phyloP scores from a whole-genome alignment of 2,113 vertebrate genomes.

The Glaucomys volans region DNA sequence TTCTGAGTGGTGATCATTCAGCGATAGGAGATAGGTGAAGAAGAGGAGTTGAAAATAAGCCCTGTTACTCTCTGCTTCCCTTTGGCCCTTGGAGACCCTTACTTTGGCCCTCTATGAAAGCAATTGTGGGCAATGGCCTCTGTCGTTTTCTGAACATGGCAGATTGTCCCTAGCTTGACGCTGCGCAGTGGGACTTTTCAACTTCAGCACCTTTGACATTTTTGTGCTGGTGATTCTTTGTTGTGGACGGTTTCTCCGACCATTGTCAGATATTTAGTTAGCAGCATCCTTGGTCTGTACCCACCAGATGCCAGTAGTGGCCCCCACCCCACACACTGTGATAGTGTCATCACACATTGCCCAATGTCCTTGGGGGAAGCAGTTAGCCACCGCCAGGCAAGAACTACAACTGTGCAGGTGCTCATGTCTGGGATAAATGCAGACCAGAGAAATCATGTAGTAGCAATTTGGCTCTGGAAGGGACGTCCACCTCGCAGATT shows the following conservation, averaged over 20 bases:
- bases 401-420: neutral
- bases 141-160: neutral
- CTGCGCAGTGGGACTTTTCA: neutral
- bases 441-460: neutral
- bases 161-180: neutral
- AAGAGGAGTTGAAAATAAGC: neutral
- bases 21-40: neutral
- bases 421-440: neutral
- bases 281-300: neutral
- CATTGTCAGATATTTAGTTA: neutral
- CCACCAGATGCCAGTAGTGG: neutral
- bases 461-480: neutral
- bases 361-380: neutral
- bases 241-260: neutral
- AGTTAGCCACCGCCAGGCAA: neutral
- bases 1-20: neutral
- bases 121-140: neutral
- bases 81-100: neutral
- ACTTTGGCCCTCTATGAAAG: neutral
- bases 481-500: neutral
- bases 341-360: neutral
- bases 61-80: neutral
- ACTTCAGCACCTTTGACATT: fast-evolving
- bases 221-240: neutral
- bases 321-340: neutral